These are phyloP conservation scores for Pherbina coryleti DNA, from an alignment of 2,888 invertebrate genomes.

Conservation along the genomic window DNA sequence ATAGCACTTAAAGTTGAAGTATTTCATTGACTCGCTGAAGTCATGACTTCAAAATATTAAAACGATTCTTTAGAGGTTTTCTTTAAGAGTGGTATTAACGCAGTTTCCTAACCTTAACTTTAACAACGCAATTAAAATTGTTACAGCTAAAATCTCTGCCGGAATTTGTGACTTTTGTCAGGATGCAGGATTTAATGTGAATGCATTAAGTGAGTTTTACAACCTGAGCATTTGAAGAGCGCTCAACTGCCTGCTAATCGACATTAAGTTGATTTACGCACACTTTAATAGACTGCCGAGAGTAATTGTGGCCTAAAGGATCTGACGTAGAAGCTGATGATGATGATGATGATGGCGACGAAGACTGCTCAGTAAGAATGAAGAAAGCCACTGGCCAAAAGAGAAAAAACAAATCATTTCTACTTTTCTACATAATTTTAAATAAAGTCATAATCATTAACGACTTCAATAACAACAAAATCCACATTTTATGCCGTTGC, in stretches of 20 bases:
- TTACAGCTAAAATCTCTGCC: not conserved
- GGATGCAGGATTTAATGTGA: not conserved
- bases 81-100: not conserved
- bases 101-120: not conserved
- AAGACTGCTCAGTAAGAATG: not conserved
- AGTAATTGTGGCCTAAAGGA: not conserved
- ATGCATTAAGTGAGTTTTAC: not conserved
- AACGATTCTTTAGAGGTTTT: not conserved
- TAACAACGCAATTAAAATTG: not conserved
- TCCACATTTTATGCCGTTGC: constrained; percentile 31
- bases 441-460: constrained; percentile 45
- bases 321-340: not conserved
- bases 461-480: constrained; percentile 29
- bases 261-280: constrained; percentile 41
- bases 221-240: not conserved
- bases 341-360: no score
- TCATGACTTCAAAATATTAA: not conserved
- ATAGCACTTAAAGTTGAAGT: not conserved
- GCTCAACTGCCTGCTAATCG: not conserved
- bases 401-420: not conserved
- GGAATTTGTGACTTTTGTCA: not conserved
- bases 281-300: constrained; percentile 14
- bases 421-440: constrained; percentile 32
- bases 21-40: not conserved
- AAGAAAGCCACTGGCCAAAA: not conserved